Base-by-base conservation (phyloP, 2,888 invertebrate genomes). In the Mylabris sibirica region DNA sequence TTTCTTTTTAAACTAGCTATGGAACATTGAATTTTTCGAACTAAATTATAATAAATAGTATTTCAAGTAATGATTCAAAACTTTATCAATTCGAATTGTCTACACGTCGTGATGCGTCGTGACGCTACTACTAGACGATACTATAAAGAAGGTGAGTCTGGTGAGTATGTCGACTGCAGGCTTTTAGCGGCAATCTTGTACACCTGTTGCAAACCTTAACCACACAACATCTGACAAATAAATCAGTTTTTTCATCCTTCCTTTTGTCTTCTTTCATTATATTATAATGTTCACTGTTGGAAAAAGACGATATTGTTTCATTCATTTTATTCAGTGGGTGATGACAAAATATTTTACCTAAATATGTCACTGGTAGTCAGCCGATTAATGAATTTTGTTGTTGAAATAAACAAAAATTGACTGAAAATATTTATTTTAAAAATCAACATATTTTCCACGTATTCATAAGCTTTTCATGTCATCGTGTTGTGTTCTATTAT, bases 131-230 rank as follows among this genome's bases (percentile, higher is more conserved):
- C 63, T 66, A 63, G 38, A 44, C 66, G 69, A 64, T 64, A 41
- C 60, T 49, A 53, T 44, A 57, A 68, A 68, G 66, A 68, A 66
- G 68, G 71, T 68, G 64, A 68, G 69, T 72, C 53, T 67, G 66
- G 64, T 63, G 60, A 61, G 57, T 64, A 69, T 70, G 73, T 73
- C 73, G 74, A 76, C 73, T 77, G 74, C 73, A 69, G 73, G 76
- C 68, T 74, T 77, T 78, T 77, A 76, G 76, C 76, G 74, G 76
- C 77, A 79, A 79, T 80, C 76, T 72, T 71, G 74, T 76, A 75
- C 81, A 80, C 79, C 79, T 80, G 81, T 79, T 80, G 79, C 81
- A 70, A 80, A 72, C 70, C 79, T 76, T 78, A 79, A 79, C 79
- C 79, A 78, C 79, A 78, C 78, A 76, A 74, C 76, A 77, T 76